Base-by-base conservation (phyloP, 1,140 invertebrate genomes). In the Pogonus chalceus region DNA sequence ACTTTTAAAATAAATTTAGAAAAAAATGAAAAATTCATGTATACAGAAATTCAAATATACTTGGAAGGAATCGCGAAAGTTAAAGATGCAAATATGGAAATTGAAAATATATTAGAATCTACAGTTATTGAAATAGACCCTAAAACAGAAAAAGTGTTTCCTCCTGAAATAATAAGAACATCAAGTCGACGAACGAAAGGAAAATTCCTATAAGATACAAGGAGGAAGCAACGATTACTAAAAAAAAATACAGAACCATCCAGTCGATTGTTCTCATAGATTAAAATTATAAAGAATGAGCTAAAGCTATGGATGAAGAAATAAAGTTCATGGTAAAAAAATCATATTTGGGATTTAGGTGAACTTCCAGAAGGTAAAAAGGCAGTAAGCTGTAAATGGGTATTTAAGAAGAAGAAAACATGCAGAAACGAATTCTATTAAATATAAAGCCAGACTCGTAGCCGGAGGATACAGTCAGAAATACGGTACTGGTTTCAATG, bases 381-480 rank as follows among this genome's bases (percentile, higher is more conserved):
- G 14, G 14, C 26, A 31, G 14, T 31, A 7, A 14, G 26, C 4
- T 31, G 26, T 14, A 31, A 31, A 31, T 31, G 26, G 26, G 26
- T 31, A 14, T 31, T 31, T 14, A 31, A 31, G n/a, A 14, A 31
- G 14, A 31, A 31, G 14, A 14, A 31, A 31, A 4, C 4, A 31
- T n/a, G n/a, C n/a, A n/a, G n/a, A n/a, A n/a, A n/a, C n/a, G 18
- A 54, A 60, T 52, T 55, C 39, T 51, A 47, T 60, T n/a, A 52
- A 56, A 52, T 62, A 66, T 46, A 75, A 69, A 56, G 69, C 68
- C 22, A 54, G 69, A 37, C 60, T 72, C 14, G 69, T 76, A 18
- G 66, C 70, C 3, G 67, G 67, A 55, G 72, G 72, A 16, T 73
- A 56, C 56, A 52, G 48, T n/a, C 72, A 74, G 60, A 63, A 57